Base-by-base conservation (phyloP, 2,797 vertebrate genomes). In the Sardinella longiceps region DNA sequence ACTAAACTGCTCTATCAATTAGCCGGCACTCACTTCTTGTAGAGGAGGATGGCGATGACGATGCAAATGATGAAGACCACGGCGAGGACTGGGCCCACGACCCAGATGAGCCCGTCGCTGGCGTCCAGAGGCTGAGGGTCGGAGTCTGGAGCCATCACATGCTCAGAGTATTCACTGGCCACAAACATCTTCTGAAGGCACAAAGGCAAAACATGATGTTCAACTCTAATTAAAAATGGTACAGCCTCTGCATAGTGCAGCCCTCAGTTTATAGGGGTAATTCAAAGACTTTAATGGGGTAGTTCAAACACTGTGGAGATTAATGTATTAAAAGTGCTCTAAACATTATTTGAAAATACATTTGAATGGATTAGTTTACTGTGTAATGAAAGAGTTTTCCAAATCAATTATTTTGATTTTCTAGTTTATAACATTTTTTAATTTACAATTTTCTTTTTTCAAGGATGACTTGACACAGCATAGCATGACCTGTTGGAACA, bases 61-160 rank as follows among this genome's bases (percentile, higher is more conserved):
- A 99, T 99, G 92, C 98, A 99, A 94, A 99, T 98, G 92, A 99
- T 99, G 94, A 99, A 99, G 82, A 99, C 96, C 70, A 99, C 98
- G 0, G 98, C 98, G 77, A 99, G 92, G 66, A 99, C 98, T 0
- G 98, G 98, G 60, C 98, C 98, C 0, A 99, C 97, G 91, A 99
- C 98, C 98, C 98, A 99, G 93, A 99, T 98, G 15, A 99, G 96
- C 30, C 98, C 98, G 1, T 99, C 98, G 0, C 94, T 97, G 83
- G 97, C 97, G 0, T 99, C 98, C 0, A 98, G 95, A 25, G 98
- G 98, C 91, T 99, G 97, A 0, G 98, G 98, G 91, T 99, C 97
- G 0, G 97, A 97, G 89, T 97, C 97, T 3, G 98, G 97, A 86
- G 98, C 95, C 63, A 98, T 96, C 88, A 98, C 97, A 0, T 96